Evolutionary conservation across 2,113 vertebrate species (phyloP).

Genomic region (Catagonus wagneri): DNA sequence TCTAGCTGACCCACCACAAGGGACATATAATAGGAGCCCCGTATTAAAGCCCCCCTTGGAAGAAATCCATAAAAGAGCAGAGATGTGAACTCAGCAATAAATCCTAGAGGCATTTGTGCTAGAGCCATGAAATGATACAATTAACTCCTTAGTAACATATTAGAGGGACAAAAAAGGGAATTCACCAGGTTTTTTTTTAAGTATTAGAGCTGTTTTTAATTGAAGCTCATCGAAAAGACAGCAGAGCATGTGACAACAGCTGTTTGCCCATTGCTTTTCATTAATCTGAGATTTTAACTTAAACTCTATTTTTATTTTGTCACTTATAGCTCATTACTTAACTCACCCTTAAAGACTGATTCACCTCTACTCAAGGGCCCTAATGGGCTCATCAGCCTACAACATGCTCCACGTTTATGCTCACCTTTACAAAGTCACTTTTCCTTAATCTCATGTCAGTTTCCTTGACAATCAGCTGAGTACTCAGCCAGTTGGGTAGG

Average conservation of each 20-base stretch:
- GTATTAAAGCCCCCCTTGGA: constrained; percentile 83
- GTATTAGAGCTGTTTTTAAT: constrained; percentile 69
- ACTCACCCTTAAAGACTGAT: constrained; percentile 23
- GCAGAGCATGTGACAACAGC: background rate
- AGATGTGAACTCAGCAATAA: constrained; percentile 84
- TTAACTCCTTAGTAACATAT: constrained; percentile 72
- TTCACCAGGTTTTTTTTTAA: background rate
- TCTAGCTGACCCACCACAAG: constrained; percentile 81
- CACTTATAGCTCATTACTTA: constrained; percentile 19
- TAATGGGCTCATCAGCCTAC: background rate
- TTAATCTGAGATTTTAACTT: constrained; percentile 60
- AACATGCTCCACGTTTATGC: background rate
- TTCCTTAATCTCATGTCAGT: background rate
- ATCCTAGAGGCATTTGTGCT: constrained; percentile 79
- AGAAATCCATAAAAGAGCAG: constrained; percentile 84
- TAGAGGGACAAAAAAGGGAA: constrained; percentile 68
- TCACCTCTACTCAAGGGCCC: background rate
- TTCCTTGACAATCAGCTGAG: background rate
- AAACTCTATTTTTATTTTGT: constrained; percentile 9
- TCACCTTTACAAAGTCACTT: background rate
- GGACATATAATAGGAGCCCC: constrained; percentile 83
- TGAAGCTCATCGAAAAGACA: constrained; percentile 31
- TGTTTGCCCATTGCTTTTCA: constrained; percentile 30
- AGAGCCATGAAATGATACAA: constrained; percentile 78
- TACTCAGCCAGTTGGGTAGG: background rate